phyloP scores from a whole-genome alignment of 2,113 vertebrate genomes.

The Cottus gobio region DNA sequence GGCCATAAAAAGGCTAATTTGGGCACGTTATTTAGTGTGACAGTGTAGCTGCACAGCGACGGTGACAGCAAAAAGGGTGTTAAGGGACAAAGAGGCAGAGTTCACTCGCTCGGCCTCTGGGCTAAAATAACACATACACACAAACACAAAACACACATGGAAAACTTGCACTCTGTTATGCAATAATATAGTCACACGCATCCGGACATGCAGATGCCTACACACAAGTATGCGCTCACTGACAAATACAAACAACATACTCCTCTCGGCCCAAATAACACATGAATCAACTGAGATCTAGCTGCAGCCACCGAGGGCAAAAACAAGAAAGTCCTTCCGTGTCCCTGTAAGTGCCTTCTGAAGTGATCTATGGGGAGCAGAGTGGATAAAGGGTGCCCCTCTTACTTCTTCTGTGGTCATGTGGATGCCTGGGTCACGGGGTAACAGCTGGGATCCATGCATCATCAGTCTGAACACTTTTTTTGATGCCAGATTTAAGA shows the following conservation, averaged over 20 bases:
- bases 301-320: constrained; percentile 49
- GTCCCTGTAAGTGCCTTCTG: constrained; percentile 52
- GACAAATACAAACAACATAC: constrained; percentile 28
- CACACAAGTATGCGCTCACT: constrained; percentile 20
- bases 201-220: not conserved
- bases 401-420: constrained; percentile 29
- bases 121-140: constrained; percentile 23
- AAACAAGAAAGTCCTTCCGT: constrained; percentile 58
- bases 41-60: constrained; percentile 45
- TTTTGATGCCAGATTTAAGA: constrained; percentile 9
- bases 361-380: constrained; percentile 51
- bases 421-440: constrained; percentile 26
- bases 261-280: constrained; percentile 46
- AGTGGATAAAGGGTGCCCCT: constrained; percentile 55
- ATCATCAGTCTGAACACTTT: not conserved
- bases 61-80: constrained; percentile 53
- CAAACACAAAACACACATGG: not conserved
- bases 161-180: constrained; percentile 29
- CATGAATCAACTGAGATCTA: constrained; percentile 48
- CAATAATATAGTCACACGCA: constrained; percentile 12
- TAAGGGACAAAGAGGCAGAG: constrained; percentile 53
- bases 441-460: constrained; percentile 17
- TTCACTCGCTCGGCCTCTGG: constrained; percentile 44
- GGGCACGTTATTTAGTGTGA: constrained; percentile 61
- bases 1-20: constrained; percentile 64